Evolutionary conservation across 2,113 vertebrate species (phyloP).

Genomic region (Thomomys bottae): DNA sequence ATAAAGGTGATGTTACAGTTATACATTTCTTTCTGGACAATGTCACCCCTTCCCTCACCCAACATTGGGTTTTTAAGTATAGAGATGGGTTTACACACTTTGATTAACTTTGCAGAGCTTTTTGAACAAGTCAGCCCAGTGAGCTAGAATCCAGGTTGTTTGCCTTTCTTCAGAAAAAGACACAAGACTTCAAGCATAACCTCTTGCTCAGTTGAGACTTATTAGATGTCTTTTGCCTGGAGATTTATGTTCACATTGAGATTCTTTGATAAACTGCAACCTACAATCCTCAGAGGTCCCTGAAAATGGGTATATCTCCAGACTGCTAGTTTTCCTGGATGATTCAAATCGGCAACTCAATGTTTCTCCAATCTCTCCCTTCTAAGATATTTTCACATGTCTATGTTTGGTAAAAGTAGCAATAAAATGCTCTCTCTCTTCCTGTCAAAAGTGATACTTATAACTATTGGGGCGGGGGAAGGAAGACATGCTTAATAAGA

Average conservation of each 20-base stretch:
- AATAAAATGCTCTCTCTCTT: not conserved
- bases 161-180: not conserved
- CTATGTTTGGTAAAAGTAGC: not conserved
- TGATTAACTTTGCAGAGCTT: not conserved
- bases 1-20: too few relatives aligned
- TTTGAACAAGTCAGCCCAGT: not conserved
- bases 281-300: not conserved
- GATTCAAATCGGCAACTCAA: not conserved
- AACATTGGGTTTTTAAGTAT: not conserved
- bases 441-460: not conserved
- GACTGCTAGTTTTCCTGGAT: not conserved
- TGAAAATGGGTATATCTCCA: not conserved
- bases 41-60: too few relatives aligned
- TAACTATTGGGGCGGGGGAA: not conserved
- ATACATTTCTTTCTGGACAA: too few relatives aligned
- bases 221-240: not conserved
- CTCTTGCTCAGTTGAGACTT: not conserved
- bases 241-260: not conserved
- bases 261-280: not conserved
- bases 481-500: not conserved
- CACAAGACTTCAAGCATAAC: not conserved
- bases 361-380: not conserved
- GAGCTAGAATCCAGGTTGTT: not conserved
- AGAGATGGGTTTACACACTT: not conserved
- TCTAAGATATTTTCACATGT: not conserved